Conservation (phyloP, 2,797 vertebrate species). For the Euphonia xanthogaster region DNA sequence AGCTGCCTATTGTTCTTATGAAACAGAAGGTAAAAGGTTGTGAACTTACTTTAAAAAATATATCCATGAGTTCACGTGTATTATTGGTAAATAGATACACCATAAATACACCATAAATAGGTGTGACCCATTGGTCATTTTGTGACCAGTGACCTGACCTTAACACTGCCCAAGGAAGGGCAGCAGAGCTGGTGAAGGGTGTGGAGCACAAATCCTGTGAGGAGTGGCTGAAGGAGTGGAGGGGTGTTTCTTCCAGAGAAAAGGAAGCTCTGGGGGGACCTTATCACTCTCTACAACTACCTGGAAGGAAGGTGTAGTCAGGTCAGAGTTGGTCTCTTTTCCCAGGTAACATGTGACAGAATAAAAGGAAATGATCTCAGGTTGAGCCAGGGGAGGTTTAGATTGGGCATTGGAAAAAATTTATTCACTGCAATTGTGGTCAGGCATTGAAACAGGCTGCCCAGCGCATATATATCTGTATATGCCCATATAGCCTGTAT, state of each 20-base stretch:
- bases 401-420: background rate
- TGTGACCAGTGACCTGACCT: background rate
- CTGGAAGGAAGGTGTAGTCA: background rate
- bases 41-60: background rate
- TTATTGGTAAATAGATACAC: background rate
- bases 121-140: background rate
- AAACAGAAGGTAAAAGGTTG: background rate
- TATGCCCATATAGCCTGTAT: too few species aligned
- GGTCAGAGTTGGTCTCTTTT: background rate
- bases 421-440: background rate
- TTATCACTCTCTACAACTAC: background rate
- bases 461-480: too few species aligned
- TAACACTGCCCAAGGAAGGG: background rate
- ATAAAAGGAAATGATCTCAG: background rate
- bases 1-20: background rate
- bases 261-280: background rate
- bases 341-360: background rate
- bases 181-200: background rate
- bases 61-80: rapidly evolving
- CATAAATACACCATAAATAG: background rate
- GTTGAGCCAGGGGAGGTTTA: background rate
- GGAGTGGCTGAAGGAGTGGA: background rate
- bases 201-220: background rate
- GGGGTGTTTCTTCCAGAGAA: background rate
- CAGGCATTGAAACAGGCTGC: background rate